Conservation (phyloP, 1,140 invertebrate genomes). For the Theocolax elegans region DNA sequence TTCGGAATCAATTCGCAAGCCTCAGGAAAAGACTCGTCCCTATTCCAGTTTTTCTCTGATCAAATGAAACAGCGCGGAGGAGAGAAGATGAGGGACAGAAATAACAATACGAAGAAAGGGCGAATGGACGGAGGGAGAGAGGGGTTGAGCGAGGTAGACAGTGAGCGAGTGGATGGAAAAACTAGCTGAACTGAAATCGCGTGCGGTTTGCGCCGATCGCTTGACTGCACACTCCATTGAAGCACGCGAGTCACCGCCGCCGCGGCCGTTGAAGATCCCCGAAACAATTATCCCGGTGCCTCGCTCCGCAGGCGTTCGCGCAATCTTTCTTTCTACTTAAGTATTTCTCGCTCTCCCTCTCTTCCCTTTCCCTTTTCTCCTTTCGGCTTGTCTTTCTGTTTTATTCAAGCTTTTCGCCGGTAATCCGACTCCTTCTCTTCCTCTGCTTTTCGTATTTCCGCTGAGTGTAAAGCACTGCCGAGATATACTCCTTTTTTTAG, state of each 20-base stretch:
- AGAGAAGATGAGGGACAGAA: neutral
- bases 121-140: neutral
- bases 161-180: neutral
- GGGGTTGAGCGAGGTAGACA: neutral
- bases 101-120: too few species aligned
- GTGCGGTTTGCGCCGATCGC: constrained; percentile 44
- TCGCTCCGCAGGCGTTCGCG: neutral
- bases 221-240: constrained; percentile 37
- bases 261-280: neutral
- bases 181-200: constrained; percentile 41
- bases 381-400: too few species aligned
- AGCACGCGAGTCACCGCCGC: constrained; percentile 19
- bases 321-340: neutral
- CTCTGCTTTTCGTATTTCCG: neutral
- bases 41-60: too few species aligned
- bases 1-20: too few species aligned
- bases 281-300: constrained; percentile 25
- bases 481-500: neutral
- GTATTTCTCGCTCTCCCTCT: neutral
- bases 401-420: neutral
- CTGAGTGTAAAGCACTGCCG: neutral
- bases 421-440: constrained; percentile 1
- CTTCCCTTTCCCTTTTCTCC: neutral
- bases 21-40: too few species aligned
- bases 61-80: neutral